A percentile compares a stretch with the other conserved stretches of the same genome.
These are phyloP conservation scores for Cyanistes caeruleus DNA, from an alignment of 2,113 vertebrate species.

Conservation along the genomic window DNA sequence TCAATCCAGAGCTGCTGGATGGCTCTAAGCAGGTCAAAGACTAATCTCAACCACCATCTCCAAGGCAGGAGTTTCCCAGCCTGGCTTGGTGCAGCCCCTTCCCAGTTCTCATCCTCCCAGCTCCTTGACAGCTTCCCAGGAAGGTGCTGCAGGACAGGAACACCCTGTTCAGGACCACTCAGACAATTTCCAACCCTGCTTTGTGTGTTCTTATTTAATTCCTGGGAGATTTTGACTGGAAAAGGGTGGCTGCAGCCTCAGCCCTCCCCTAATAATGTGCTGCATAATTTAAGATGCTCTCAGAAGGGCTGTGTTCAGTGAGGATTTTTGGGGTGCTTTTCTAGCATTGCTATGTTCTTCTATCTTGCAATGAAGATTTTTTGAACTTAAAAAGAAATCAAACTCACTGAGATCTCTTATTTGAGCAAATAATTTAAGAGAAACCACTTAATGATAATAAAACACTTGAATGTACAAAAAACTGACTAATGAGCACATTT, in stretches of 20 bases:
- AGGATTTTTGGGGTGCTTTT: background rate
- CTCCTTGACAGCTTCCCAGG: background rate
- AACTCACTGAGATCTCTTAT: background rate
- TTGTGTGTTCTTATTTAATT: background rate
- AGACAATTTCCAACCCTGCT: background rate
- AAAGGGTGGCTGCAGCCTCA: background rate
- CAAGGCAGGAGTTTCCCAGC: background rate
- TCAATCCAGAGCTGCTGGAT: background rate
- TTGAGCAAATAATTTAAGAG: background rate
- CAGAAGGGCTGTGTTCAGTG: background rate
- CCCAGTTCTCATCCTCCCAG: background rate
- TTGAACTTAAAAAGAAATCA: background rate
- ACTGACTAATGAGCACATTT: background rate
- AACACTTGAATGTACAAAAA: background rate
- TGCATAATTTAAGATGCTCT: background rate
- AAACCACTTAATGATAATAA: background rate
- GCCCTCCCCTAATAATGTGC: background rate
- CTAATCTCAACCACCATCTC: background rate
- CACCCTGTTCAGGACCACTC: too few relatives aligned
- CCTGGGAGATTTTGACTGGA: background rate
- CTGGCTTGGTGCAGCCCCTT: background rate
- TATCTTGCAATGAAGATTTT: background rate
- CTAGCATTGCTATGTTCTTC: background rate
- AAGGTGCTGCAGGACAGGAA: background rate
- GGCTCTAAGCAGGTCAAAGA: background rate